These are phyloP conservation scores for Phaethon lepturus DNA, from an alignment of 2,113 vertebrate species.

Conservation along the genomic window DNA sequence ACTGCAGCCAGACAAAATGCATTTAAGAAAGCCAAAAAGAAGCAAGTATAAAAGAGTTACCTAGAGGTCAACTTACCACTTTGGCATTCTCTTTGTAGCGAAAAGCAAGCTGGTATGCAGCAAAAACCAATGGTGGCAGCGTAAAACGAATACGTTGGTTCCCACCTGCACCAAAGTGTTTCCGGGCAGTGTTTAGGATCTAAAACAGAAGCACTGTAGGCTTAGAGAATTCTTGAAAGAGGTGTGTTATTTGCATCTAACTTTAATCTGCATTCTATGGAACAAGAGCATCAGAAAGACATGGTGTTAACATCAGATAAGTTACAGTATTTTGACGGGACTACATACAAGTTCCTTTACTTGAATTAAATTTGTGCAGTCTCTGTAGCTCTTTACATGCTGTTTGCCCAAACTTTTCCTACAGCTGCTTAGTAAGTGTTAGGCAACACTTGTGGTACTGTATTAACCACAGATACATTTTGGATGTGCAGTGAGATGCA, in stretches of 20 bases:
- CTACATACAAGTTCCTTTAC: not conserved
- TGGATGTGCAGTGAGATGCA: not conserved
- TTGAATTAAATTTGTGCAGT: not conserved
- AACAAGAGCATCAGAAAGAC: not conserved
- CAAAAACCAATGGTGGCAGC: slow-evolving; percentile 92
- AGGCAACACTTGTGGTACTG: not conserved
- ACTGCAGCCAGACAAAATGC: not conserved
- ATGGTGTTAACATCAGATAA: not conserved
- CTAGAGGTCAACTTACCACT: slow-evolving; percentile 73
- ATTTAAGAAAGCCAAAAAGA: not conserved
- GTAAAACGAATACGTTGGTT: slow-evolving; percentile 97
- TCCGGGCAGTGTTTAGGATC: slow-evolving; percentile 97
- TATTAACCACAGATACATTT: not conserved
- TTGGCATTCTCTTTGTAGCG: slow-evolving; percentile 96
- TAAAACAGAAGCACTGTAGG: slow-evolving; percentile 42
- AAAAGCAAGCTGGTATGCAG: slow-evolving; percentile 96
- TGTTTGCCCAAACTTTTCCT: not conserved
- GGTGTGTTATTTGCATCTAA: not conserved
- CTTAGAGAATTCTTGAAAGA: not conserved
- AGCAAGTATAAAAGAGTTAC: not conserved
- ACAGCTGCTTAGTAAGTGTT: not conserved
- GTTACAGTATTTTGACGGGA: not conserved
- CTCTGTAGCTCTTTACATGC: not conserved
- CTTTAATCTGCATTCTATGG: not conserved
- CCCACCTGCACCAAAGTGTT: slow-evolving; percentile 96